Base-by-base conservation (phyloP, 2,113 vertebrate species). In the Pseudois nayaur region DNA sequence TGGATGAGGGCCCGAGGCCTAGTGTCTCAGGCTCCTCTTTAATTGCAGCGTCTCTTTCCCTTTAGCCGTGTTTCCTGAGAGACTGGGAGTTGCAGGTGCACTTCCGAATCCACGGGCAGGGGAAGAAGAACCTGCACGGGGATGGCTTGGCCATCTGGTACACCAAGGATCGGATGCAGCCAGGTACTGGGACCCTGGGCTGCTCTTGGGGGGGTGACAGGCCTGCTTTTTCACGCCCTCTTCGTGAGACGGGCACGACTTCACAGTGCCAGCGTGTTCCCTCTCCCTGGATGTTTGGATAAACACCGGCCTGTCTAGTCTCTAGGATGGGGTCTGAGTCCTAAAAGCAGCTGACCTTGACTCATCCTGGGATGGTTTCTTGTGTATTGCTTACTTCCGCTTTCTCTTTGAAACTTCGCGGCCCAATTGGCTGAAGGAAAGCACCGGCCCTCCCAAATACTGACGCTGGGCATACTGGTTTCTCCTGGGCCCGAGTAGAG, bases 81-180 rank as follows among this genome's bases (percentile, higher is more conserved):
- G 99, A 99, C 95, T 99, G 99, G 99, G 99, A 99, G 98, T 98
- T 99, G 98, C 99, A 99, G 97, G 99, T 99, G 33, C 99, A 99
- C 97, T 99, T 99, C 98, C 99, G 99, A 98, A 99, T 99, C 97
- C 99, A 99, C 0, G 99, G 99, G 6, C 99, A 99, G 78, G 99
- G 99, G 57, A 99, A 99, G 99, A 99, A 99, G 97, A 99, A 99
- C 97, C 99, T 99, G 79, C 99, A 99, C 0, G 99, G 99, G 0
- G 99, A 99, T 0, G 99, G 99, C 0, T 98, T 99, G 81, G 99
- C 99, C 10, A 98, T 99, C 97, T 99, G 99, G 99, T 99, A 99
- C 98, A 99, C 99, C 2, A 99, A 99, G 97, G 99, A 99, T 29
- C 99, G 99, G 36, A 99, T 99, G 99, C 99, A 99, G 98, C 99